These are phyloP conservation scores for Lepus timidus DNA, from an alignment of 2,113 vertebrate species.

Conservation along the genomic window DNA sequence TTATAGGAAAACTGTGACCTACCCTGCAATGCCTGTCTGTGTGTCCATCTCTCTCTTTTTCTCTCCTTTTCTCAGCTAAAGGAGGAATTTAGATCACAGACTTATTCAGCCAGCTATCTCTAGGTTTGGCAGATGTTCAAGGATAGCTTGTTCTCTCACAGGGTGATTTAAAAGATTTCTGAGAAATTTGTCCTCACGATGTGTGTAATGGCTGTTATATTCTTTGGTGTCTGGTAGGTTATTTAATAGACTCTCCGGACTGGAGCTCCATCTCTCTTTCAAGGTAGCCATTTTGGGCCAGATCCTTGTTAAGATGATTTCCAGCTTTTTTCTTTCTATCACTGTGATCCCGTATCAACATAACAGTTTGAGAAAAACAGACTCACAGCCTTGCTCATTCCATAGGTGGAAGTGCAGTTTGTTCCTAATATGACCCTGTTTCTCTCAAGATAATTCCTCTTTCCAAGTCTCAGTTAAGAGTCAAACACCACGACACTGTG, in stretches of 20 bases:
- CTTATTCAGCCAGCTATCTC: background rate
- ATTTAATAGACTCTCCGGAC: background rate
- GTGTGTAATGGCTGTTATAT: background rate
- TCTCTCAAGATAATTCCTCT: constrained; percentile 39
- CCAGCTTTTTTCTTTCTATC: background rate
- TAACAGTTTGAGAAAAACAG: constrained; percentile 13
- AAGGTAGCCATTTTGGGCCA: background rate
- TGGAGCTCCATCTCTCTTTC: background rate
- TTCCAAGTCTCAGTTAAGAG: background rate
- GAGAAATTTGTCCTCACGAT: background rate
- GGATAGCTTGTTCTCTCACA: background rate
- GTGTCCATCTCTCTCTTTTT: background rate
- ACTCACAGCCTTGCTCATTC: background rate
- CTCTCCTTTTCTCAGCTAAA: background rate
- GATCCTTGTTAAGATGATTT: background rate
- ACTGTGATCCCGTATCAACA: background rate
- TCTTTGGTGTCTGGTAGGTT: constrained; percentile 12
- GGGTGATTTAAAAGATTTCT: constrained; percentile 49
- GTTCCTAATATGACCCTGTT: constrained; percentile 7
- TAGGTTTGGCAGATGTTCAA: background rate
- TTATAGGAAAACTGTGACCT: background rate
- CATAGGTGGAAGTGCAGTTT: constrained; percentile 43
- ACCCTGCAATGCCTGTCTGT: background rate
- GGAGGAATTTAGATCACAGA: background rate
- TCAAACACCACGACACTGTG: background rate